phyloP scores from a whole-genome alignment of 2,797 vertebrate species.

The Xyrichtys novacula region DNA sequence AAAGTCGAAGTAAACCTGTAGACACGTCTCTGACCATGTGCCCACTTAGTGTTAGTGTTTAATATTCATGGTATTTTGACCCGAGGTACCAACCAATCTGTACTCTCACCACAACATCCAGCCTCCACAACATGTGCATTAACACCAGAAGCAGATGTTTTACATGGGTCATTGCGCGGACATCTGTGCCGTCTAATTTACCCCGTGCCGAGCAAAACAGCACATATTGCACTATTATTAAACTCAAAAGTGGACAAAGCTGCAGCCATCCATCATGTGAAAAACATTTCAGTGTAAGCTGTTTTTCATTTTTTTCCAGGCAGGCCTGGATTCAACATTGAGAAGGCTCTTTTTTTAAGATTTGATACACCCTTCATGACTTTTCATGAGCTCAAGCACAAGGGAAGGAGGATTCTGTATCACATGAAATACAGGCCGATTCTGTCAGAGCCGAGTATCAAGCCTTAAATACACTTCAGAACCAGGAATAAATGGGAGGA shows the following conservation, averaged over 20 bases:
- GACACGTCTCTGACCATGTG: conserved; percentile 16
- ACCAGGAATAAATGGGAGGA: not conserved
- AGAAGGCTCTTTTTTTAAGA: not conserved
- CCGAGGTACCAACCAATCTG: not conserved
- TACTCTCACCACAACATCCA: not conserved
- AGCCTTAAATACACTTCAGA: not conserved
- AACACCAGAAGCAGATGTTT: not conserved
- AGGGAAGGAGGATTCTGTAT: not conserved
- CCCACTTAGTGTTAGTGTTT: conserved; percentile 5
- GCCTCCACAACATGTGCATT: not conserved
- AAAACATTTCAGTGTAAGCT: not conserved
- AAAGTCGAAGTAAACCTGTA: conserved; percentile 24
- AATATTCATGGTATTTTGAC: not conserved
- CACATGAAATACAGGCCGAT: not conserved
- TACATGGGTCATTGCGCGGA: not conserved
- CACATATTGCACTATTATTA: not conserved
- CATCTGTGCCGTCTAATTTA: not conserved
- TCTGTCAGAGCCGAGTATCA: not conserved
- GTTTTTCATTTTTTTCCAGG: not conserved
- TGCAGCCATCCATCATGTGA: not conserved
- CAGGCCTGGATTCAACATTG: not conserved
- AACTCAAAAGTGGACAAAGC: not conserved
- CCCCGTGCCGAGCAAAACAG: not conserved
- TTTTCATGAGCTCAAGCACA: not conserved
- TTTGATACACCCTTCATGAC: not conserved